Evolutionary conservation across 2,888 invertebrate genomes (phyloP).

Genomic region (Amiota communis): DNA sequence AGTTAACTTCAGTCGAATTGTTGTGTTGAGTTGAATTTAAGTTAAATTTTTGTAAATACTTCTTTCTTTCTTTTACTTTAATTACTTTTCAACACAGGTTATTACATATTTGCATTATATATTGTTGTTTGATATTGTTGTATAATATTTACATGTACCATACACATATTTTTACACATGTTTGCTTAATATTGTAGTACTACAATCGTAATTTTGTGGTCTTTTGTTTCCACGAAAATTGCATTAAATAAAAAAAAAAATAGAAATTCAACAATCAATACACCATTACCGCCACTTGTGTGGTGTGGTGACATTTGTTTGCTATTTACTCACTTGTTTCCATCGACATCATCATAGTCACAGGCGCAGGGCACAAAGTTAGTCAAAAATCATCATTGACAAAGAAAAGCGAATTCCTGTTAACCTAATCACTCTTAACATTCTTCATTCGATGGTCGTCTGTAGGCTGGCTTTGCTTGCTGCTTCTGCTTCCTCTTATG

Average conservation of each 20-base stretch:
- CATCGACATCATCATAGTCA: constrained; percentile 21
- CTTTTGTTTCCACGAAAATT: background rate
- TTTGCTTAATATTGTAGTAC: background rate
- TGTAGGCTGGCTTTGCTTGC: constrained; percentile 41
- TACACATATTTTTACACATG: background rate
- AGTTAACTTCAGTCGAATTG: too few relatives aligned
- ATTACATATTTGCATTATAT: too few relatives aligned
- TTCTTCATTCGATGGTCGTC: constrained; percentile 36
- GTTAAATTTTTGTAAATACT: too few relatives aligned
- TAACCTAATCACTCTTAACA: constrained; percentile 59
- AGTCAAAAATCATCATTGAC: constrained; percentile 9
- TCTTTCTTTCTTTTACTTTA: too few relatives aligned
- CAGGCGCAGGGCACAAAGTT: background rate
- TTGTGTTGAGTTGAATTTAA: too few relatives aligned
- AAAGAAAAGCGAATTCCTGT: constrained; percentile 59
- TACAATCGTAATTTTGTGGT: background rate
- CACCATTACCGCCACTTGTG: too few relatives aligned
- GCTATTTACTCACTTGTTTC: background rate
- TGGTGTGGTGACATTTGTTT: too few relatives aligned
- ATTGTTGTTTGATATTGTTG: too few relatives aligned
- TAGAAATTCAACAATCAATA: too few relatives aligned
- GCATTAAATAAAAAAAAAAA: too few relatives aligned
- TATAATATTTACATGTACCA: too few relatives aligned
- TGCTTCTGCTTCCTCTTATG: constrained; percentile 56
- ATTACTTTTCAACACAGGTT: too few relatives aligned